Percentiles rank a stretch among this genome's conserved stretches.
These are phyloP conservation scores for Pegoplata infirma DNA, from an alignment of 2,888 invertebrate genomes.

Conservation along the genomic window DNA sequence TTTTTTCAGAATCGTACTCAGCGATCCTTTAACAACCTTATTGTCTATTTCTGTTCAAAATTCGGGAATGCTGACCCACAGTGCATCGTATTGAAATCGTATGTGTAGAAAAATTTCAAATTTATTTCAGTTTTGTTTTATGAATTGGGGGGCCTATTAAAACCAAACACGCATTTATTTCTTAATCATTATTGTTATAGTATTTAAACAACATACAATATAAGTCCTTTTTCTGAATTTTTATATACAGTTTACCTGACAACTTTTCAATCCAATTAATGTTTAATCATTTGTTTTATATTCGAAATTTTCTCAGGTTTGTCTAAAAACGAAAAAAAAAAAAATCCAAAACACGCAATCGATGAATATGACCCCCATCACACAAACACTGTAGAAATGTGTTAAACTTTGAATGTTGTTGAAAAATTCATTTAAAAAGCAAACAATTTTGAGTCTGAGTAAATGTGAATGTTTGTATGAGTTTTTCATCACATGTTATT, in stretches of 20 bases:
- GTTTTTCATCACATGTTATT: conserved; percentile 55
- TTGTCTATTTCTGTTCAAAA: too few relatives aligned
- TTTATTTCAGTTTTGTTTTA: background rate
- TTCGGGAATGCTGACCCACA: too few relatives aligned
- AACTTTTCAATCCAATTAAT: conserved; percentile 49
- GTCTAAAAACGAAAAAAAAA: conserved; percentile 13
- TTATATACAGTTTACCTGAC: conserved; percentile 12
- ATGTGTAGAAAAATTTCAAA: background rate
- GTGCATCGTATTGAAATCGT: too few relatives aligned
- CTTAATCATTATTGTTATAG: conserved; percentile 50
- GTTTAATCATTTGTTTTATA: conserved; percentile 54
- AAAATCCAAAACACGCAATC: conserved; percentile 34
- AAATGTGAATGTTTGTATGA: conserved; percentile 9
- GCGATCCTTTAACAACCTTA: too few relatives aligned
- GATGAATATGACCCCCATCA: conserved; percentile 40
- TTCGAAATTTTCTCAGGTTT: conserved; percentile 49
- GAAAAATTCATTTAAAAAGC: conserved; percentile 40
- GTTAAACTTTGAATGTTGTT: conserved; percentile 45
- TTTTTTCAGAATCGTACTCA: too few relatives aligned
- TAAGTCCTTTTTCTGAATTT: conserved; percentile 18
- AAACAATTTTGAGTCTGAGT: conserved; percentile 14
- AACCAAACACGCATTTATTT: conserved; percentile 32
- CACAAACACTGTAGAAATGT: conserved; percentile 19
- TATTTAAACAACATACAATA: conserved; percentile 1
- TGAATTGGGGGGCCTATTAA: background rate